Base-by-base conservation (phyloP, 1,140 invertebrate genomes). In the Trichogramma pretiosum region DNA sequence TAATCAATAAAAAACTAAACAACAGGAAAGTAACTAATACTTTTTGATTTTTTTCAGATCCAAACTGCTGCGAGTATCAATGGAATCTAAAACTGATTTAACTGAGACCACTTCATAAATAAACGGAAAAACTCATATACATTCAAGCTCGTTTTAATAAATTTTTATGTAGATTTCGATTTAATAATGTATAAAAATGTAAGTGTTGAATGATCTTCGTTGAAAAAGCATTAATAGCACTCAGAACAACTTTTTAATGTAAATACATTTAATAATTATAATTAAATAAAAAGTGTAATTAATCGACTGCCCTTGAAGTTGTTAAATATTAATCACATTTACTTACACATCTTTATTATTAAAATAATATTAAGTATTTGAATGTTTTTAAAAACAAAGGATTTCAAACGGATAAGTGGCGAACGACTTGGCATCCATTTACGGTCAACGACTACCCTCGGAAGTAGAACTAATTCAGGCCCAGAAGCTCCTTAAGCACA, bases 81-180 rank as follows among this genome's bases (percentile, higher is more conserved):
- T 39, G 49, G 50, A 45, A 45, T 22, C 32, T 53, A 54, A 49
- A 24, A 50, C 61, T 59, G 55, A 54, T 60, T 59, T 60, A 60
- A 47, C 56, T 54, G 60, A 56, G 57, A 62, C 61, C 60, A 57
- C 60, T 56, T 60, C 59, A 63, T 60, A 59, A 51, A 51, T n/a
- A 33, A n/a, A 16, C 28, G 26, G 36, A 17, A 3, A 34, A 34
- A 34, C 30, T 22, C 14, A 47, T 24, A 61, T 65, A 66, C 52
- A 51, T 65, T 64, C 65, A 67, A 61, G 60, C 61, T 64, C 63
- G 57, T 66, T 68, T 68, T 61, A 60, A 65, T 66, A 66, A 68
- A 63, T 68, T 68, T 66, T 64, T 67, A 68, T 64, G 66, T 68
- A 68, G 66, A 62, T 64, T 54, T 61, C 63, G 60, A 48, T 52